Evolutionary conservation across 64 coral and sea anemone genomes (phyloP).

Genomic region (Actinia equina): DNA sequence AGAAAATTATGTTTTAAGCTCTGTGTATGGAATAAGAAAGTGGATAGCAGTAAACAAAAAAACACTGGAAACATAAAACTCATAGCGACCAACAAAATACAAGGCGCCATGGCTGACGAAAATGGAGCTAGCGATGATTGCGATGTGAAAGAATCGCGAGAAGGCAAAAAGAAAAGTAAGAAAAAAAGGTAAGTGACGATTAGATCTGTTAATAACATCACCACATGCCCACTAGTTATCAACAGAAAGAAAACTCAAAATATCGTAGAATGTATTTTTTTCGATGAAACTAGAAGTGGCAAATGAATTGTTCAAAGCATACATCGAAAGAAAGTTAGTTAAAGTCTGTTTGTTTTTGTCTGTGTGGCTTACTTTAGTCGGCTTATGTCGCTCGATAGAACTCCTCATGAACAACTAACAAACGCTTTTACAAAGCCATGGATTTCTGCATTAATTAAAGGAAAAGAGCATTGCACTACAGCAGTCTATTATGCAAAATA

Average conservation of each 20-base stretch:
- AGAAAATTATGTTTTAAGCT: background rate
- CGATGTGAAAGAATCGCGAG: background rate
- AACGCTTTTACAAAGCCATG: background rate
- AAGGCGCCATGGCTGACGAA: background rate
- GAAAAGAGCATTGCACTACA: background rate
- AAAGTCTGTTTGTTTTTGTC: slow-evolving; percentile 15
- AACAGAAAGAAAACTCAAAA: background rate
- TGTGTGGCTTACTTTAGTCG: background rate
- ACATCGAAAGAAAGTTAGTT: slow-evolving; percentile 9
- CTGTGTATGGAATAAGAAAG: background rate
- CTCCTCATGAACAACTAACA: background rate
- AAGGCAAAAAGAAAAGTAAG: slow-evolving; percentile 18
- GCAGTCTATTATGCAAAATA: background rate
- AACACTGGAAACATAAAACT: background rate
- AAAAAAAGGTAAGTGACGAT: slow-evolving; percentile 12
- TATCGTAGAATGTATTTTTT: background rate
- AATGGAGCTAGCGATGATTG: background rate
- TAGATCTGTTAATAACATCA: no score
- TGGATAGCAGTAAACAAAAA: background rate
- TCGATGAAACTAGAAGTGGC: background rate
- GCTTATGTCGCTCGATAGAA: background rate
- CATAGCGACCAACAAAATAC: background rate
- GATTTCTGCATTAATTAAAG: background rate
- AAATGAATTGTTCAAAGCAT: background rate
- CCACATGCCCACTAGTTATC: no score